phyloP scores from a whole-genome alignment of 2,113 vertebrate genomes.

The Heteronetta atricapilla region DNA sequence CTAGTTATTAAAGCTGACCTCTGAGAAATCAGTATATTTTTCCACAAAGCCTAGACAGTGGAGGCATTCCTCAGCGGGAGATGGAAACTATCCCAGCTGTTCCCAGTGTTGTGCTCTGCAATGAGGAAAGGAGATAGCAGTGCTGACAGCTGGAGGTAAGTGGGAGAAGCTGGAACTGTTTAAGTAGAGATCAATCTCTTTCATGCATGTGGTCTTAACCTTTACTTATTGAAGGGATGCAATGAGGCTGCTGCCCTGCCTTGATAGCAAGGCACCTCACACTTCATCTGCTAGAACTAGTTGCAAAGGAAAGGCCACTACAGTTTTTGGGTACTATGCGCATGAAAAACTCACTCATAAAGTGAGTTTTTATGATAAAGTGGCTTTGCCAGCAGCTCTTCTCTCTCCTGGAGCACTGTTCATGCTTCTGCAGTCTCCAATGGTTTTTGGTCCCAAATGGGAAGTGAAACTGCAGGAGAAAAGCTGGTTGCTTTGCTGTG shows the following conservation, averaged over 20 bases:
- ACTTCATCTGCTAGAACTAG: background rate
- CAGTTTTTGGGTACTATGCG: background rate
- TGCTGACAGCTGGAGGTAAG: background rate
- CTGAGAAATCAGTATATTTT: slow-evolving; percentile 40
- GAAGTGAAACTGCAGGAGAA: slow-evolving; percentile 56
- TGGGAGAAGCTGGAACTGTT: background rate
- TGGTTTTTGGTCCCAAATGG: background rate
- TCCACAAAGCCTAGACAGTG: background rate
- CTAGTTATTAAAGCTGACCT: slow-evolving; percentile 39
- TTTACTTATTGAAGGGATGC: background rate
- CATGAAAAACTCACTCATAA: background rate
- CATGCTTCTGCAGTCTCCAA: background rate
- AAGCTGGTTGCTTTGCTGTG: background rate
- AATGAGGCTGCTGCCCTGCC: background rate
- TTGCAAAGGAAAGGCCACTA: background rate
- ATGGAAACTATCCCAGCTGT: background rate
- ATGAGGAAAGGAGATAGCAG: background rate
- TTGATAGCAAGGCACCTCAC: background rate
- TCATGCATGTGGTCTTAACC: background rate
- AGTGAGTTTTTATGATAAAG: too few species aligned
- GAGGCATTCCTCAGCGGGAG: background rate
- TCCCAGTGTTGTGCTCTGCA: background rate
- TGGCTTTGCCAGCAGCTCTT: background rate
- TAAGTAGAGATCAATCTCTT: background rate
- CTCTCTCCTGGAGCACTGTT: background rate